Base-by-base conservation (phyloP, 2,797 vertebrate genomes). In the Apogon hyalosoma region DNA sequence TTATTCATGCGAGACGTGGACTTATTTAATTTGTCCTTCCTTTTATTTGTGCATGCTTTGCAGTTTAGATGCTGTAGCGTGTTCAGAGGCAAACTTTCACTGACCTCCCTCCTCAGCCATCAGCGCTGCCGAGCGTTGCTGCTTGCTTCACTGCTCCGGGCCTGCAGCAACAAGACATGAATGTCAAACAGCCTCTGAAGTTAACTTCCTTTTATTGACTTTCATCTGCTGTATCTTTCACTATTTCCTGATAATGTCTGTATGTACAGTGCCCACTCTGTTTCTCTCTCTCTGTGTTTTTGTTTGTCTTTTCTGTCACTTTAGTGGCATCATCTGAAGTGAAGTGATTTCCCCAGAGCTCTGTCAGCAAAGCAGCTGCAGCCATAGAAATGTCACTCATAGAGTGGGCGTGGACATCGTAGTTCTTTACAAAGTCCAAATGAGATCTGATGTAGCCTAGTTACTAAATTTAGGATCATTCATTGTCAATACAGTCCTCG, bases 101-200 rank as follows among this genome's bases (percentile, higher is more conserved):
- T 84, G 82, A 84, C 87, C 82, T 74, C 70, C 15, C 69, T 73
- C 65, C 57, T 64, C 69, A 38, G 79, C 79, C 71, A 77, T 83
- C 76, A 67, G 78, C 10, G 53, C 81, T 83, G 69, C 75, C 69
- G 70, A 70, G 69, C 66, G 5, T 62, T 69, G 63, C 80, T 77
- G 54, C 18, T 13, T 74, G 69, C 85, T 62, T 79, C 79, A 55
- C 55, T 51, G 79, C 82, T 75, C 79, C 46, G 77, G 73, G 84
- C 82, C 63, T 88, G 86, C 72, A 73, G 65, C 60, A 85, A 88
- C 88, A 87, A 75, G 84, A 87, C 77, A 48, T 77, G 83, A 86
- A 87, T 88, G 77, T 84, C 85, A 87, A 86, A 78, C 7, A 80
- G 69, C 71, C 67, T 79, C 56, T 45, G 21, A 71, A 76, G 67